Conservation (phyloP, 2,113 vertebrate genomes). For the Crotophaga sulcirostris region DNA sequence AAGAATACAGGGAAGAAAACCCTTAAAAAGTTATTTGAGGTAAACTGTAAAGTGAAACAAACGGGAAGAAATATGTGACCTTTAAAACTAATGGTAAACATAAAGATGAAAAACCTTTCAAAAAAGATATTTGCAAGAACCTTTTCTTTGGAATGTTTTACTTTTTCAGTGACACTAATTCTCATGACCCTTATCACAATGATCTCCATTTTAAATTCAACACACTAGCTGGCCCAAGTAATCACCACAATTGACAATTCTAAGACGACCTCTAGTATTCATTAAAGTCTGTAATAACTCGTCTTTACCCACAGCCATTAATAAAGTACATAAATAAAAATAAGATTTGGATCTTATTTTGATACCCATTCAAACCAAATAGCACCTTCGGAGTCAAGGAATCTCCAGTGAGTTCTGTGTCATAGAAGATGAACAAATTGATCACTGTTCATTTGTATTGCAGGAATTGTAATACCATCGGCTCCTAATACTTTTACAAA, state of each 20-base stretch:
- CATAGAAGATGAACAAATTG: neutral
- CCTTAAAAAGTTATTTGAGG: neutral
- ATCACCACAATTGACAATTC: neutral
- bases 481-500: conserved; percentile 70
- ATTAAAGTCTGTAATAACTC: neutral
- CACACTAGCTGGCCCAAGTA: neutral
- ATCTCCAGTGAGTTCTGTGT: neutral
- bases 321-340: neutral
- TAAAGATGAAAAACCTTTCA: neutral
- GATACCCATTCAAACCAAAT: neutral
- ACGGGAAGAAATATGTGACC: neutral
- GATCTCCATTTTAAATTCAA: neutral
- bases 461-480: conserved; percentile 69
- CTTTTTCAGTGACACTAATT: neutral
- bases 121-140: neutral
- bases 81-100: neutral
- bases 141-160: neutral
- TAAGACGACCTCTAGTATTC: neutral
- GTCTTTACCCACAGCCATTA: neutral
- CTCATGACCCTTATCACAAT: neutral
- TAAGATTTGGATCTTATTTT: neutral
- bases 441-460: conserved; percentile 46
- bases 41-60: neutral
- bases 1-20: neutral
- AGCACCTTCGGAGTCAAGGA: neutral